A percentile compares a stretch with the other conserved stretches of the same genome.
Evolutionary conservation across 2,113 vertebrate species (phyloP).

Genomic region (Ploceus nigricollis): DNA sequence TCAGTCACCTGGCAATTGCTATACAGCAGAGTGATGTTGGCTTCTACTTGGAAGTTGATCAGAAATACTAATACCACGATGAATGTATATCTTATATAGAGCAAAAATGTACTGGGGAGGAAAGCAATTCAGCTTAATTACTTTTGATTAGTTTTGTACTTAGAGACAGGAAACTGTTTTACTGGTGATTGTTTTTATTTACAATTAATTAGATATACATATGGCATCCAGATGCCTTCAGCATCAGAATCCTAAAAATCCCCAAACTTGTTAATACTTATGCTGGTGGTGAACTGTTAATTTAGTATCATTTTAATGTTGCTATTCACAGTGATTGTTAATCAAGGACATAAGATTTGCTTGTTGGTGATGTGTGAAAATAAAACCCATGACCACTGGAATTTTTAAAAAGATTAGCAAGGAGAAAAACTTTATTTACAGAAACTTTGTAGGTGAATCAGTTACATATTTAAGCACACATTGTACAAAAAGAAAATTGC

Average conservation of each 20-base stretch:
- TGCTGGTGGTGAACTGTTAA: neutral
- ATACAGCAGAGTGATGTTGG: neutral
- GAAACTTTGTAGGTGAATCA: neutral
- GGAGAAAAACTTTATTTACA: neutral
- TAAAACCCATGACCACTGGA: neutral
- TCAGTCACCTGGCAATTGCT: neutral
- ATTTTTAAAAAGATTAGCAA: neutral
- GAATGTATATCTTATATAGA: neutral
- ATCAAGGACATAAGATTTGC: neutral
- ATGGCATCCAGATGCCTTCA: neutral
- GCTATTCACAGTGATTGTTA: neutral
- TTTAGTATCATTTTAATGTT: neutral
- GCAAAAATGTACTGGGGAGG: neutral
- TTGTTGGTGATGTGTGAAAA: neutral
- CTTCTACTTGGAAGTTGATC: neutral
- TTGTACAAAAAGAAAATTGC: neutral
- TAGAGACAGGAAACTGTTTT: neutral
- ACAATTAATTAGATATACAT: neutral
- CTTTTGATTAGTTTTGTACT: neutral
- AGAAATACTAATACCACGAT: neutral
- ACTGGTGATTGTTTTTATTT: neutral
- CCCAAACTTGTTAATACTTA: neutral
- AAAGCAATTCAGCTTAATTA: neutral
- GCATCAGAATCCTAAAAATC: neutral
- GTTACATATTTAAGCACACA: neutral